Percentiles rank a stretch among this genome's conserved stretches.
These are phyloP conservation scores for Geococcyx californianus DNA, from an alignment of 2,113 vertebrate genomes.

Conservation along the genomic window DNA sequence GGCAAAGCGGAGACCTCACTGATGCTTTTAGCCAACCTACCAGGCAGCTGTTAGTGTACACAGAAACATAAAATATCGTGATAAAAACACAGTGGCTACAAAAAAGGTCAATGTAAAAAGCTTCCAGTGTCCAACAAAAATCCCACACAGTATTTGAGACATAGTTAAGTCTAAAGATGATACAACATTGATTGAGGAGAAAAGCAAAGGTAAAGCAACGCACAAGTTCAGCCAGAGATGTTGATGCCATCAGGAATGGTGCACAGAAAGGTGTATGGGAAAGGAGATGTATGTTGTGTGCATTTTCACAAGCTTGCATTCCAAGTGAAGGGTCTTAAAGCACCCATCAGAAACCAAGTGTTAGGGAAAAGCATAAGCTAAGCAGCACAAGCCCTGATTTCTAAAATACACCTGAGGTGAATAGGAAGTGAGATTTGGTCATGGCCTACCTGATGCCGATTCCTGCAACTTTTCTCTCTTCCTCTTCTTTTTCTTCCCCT, in stretches of 20 bases:
- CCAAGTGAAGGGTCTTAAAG: neutral
- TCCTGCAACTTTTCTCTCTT: conserved; percentile 99
- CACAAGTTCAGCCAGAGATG: neutral
- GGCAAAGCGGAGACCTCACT: conserved; percentile 50
- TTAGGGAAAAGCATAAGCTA: neutral
- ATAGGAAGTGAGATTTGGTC: neutral
- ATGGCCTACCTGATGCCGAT: conserved; percentile 87
- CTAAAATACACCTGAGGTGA: neutral
- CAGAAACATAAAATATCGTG: neutral
- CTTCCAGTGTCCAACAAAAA: neutral
- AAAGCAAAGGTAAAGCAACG: neutral
- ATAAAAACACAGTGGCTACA: neutral
- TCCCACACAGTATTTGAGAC: neutral
- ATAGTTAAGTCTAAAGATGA: neutral
- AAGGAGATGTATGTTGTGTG: neutral
- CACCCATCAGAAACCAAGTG: neutral
- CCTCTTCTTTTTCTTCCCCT: conserved; percentile 99
- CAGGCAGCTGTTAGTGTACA: conserved; percentile 48
- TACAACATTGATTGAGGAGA: neutral
- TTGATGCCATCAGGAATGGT: neutral
- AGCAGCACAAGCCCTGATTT: neutral
- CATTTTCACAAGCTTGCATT: neutral
- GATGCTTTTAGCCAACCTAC: conserved; percentile 55
- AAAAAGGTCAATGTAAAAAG: neutral
- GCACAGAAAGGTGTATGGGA: neutral